Conservation (phyloP, 2,888 invertebrate species). For the Rhingia campestris region DNA sequence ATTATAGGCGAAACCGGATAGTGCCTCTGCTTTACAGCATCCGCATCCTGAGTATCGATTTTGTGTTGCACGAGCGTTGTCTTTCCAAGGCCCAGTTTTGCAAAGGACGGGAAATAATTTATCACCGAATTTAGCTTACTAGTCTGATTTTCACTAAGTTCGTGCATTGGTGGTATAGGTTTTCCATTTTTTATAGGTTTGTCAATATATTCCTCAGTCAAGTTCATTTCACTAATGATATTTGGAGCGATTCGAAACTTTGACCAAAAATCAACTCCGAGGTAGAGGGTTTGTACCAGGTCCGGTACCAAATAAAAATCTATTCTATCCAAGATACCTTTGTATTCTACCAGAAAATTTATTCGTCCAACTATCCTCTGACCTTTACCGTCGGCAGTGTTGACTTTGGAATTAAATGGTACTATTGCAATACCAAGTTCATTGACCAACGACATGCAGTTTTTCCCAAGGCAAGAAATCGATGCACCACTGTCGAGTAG, state of each 20-base stretch:
- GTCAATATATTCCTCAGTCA: too few relatives aligned
- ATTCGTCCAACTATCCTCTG: constrained; percentile 20
- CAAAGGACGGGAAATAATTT: not conserved
- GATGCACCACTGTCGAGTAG: constrained; percentile 9
- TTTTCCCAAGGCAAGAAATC: constrained; percentile 15
- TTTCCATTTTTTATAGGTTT: not conserved
- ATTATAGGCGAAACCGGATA: too few relatives aligned
- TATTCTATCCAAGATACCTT: not conserved
- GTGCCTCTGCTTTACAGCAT: constrained; percentile 17
- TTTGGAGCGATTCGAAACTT: constrained; percentile 21
- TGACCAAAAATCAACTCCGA: constrained; percentile 32
- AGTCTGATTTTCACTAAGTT: not conserved
- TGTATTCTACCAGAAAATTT: constrained; percentile 4
- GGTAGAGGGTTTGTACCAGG: constrained; percentile 20
- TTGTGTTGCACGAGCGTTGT: constrained; percentile 9
- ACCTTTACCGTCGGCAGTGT: constrained; percentile 19
- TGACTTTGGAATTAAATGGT: constrained; percentile 7
- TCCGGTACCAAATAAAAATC: constrained; percentile 14
- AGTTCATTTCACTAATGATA: constrained; percentile 13
- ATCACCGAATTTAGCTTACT: not conserved
- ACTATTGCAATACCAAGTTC: constrained; percentile 1
- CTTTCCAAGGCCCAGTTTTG: not conserved
- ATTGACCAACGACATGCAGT: constrained; percentile 8
- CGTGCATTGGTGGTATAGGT: not conserved
- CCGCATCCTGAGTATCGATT: constrained; percentile 10